Evolutionary conservation across 1,140 invertebrate species (phyloP), one percentile per base, ranked within the genome.

Genomic region (Liolophura sinensis): DNA sequence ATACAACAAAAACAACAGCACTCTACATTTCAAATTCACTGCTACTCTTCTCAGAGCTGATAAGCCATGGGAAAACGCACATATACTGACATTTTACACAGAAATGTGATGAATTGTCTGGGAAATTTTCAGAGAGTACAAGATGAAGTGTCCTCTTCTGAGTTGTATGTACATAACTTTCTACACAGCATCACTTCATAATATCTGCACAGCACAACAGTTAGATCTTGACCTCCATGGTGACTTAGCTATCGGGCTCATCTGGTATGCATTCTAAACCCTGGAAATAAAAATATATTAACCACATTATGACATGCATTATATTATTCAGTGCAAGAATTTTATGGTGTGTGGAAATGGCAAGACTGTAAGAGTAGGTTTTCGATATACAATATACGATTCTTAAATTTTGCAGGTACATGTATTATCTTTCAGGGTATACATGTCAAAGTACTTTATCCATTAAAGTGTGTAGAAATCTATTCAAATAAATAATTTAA

Each of bases 181-280:
- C 31, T 5, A 40, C 31, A 40, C 31, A 40, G 31, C 31, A 40
- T 40, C 31, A 5, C 31, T 40, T 40, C 3, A 40, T 5, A 40
- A 5, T 40, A 3, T 40, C 31, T 40, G 9, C 31, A 40, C 31
- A 40, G 31, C 31, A 40, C 31, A 40, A 40, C 31, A 5, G 9
- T 40, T 3, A 40, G 18, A 52, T n/a, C 6, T 12, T 52, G 18
- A n/a, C 6, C 22, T 52, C 3, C 12, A 6, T 52, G 18, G 1
- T 24, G 22, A n/a, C 12, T 52, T 58, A 64, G 18, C 49, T 22
- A 11, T 60, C 55, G 18, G 57, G 56, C 22, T 51, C 40, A 57
- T 72, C 64, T 27, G 71, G 71, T 64, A 72, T 64, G 16, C 64
- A 60, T 50, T 72, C 71, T 55, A 72, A 25, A 22, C 71, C 71